Evolutionary conservation across 2,888 invertebrate genomes (phyloP), one percentile per base, ranked within the genome.

Genomic region (Ectemnius continuus): DNA sequence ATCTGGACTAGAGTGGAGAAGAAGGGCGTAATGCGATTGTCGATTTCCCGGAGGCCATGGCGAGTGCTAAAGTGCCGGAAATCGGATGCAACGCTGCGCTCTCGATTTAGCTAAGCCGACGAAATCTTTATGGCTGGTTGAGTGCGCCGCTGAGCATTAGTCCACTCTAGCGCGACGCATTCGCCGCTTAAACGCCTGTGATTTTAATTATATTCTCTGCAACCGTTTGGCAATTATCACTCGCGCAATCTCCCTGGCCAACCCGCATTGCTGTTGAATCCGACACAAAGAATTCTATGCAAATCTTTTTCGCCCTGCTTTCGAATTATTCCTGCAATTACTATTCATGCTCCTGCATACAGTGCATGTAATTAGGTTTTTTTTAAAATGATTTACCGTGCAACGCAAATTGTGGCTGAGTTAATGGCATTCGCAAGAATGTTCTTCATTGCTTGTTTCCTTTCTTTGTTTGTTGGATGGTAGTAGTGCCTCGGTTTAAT

Each of bases 11-110:
- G 36, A 36, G 36, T 36, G 36, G 8, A 36, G 36, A 36, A 36
- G 36, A 36, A 36, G 36, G 36, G 36, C 36, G 36, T 36, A 47
- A 68, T 61, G 57, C 20, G 52, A 8, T 67, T 28, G 36, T 26
- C 73, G 46, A 61, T 58, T 61, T 61, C 46, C 13, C 20, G 46
- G 46, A 18, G 45, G 8, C 46, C 46, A n/a, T 47, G 13, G 47
- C 18, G 46, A 14, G 16, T 20, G 6, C 46, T 14, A 61, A 45
- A 13, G 46, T 14, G n/a, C 18, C n/a, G 14, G 62, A 62, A 52
- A 13, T 4, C 13, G n/a, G 52, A 52, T 52, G 16, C 14, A 20
- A 59, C n/a, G 26, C 18, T 58, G n/a, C 62, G 58, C 14, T 13
- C 64, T 52, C n/a, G 52, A 52, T 16, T 52, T 52, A 52, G 52